Conservation (phyloP, 2,888 invertebrate species). For the Glaucopsyche alexis region DNA sequence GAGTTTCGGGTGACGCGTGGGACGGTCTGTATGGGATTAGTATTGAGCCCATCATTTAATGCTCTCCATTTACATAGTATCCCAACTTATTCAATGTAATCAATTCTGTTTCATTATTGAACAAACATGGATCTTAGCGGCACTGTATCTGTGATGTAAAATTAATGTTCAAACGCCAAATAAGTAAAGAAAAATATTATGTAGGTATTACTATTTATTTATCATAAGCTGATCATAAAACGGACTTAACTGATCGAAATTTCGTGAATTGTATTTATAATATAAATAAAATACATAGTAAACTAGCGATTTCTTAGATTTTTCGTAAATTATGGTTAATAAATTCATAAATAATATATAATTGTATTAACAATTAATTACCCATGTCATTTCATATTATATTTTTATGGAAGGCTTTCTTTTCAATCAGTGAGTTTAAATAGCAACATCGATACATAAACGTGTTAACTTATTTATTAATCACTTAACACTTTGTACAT, state of each 20-base stretch:
- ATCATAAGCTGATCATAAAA: background rate
- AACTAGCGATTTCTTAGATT: no score
- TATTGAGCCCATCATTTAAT: background rate
- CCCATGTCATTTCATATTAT: no score
- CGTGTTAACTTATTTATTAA: slow-evolving; percentile 5
- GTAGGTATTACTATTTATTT: background rate
- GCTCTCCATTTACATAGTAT: slow-evolving; percentile 9
- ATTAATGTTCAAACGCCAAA: background rate
- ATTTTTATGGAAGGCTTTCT: no score
- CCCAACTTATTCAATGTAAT: slow-evolving; percentile 22
- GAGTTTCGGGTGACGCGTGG: slow-evolving; percentile 29
- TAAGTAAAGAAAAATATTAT: slow-evolving; percentile 1
- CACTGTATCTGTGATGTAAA: background rate
- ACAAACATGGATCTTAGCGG: background rate
- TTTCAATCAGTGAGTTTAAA: no score
- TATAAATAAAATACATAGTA: no score
- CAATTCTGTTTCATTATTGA: slow-evolving; percentile 18
- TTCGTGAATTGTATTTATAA: background rate
- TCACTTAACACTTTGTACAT: background rate
- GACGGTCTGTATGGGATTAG: slow-evolving; percentile 21
- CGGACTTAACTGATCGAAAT: background rate
- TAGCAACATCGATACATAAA: background rate
- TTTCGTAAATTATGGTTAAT: no score
- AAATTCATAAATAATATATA: no score
- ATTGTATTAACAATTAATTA: no score